Evolutionary conservation across 2,113 vertebrate genomes (phyloP), one percentile per base, ranked within the genome.

Genomic region (Calcarius ornatus): DNA sequence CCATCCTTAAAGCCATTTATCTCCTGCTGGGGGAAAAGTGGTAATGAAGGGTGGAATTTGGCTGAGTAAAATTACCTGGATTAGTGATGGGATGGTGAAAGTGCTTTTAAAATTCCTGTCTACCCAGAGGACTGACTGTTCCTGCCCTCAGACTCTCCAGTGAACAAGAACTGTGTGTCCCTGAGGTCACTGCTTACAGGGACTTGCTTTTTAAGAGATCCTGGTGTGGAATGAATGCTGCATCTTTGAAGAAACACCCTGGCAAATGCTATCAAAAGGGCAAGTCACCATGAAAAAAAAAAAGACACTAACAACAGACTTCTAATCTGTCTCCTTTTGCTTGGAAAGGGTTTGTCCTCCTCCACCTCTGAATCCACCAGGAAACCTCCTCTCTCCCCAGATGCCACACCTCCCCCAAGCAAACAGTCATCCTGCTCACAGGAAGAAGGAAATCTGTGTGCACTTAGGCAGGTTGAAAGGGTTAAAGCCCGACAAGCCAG

Each of bases 41-140:
- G 59, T 10, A 88, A 73, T 7, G 47, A 88, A 78, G 72, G 68
- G 21, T 47, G 69, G 69, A 84, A 78, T 84, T 71, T 77, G 64
- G 56, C 75, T 81, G 60, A 38, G 76, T 38, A 12, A 66, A 92
- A 90, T 90, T 81, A 94, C 88, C 94, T 93, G 90, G 50, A 75
- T 94, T 94, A 91, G 69, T 6, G n/a, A 63, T n/a, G 72, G 56
- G 47, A 43, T 48, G n/a, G n/a, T 40, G 65, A 56, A 5, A 75
- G 40, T 3, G 25, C 43, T 40, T 0, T 4, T 43, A 42, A 56
- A 85, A 88, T 75, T 81, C 60, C 51, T 88, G 31, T 24, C 27
- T 23, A 35, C n/a, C n/a, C 76, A 88, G 68, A 81, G 79, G 72
- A 81, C 88, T 78, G 40, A 25, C 2, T 5, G 80, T 43, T 88